phyloP scores from a whole-genome alignment of 2,113 vertebrate genomes.

The Rhadina sibilatrix region DNA sequence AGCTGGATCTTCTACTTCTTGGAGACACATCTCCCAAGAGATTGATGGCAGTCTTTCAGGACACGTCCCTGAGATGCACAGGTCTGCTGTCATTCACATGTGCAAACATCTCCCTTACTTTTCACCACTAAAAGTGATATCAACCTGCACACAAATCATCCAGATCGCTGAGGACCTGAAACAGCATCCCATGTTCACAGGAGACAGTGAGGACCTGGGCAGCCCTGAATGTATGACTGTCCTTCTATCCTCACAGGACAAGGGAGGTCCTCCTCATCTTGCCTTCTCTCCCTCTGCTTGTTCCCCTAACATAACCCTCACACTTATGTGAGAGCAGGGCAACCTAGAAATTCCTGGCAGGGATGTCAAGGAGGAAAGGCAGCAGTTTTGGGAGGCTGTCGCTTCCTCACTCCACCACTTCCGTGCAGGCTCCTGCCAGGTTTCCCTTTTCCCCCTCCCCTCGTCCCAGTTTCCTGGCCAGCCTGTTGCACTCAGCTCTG shows the following conservation, averaged over 20 bases:
- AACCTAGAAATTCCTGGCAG: background rate
- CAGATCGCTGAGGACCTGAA: background rate
- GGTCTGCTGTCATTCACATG: background rate
- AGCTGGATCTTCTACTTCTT: background rate
- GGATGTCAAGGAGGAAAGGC: background rate
- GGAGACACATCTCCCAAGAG: background rate
- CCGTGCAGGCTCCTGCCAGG: background rate
- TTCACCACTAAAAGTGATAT: background rate
- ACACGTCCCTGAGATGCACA: rapidly evolving
- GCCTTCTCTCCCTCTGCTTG: background rate
- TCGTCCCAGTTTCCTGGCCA: background rate
- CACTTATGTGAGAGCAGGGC: background rate
- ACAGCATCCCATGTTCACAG: background rate
- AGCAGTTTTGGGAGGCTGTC: background rate
- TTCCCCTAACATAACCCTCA: background rate
- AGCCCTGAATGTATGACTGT: background rate
- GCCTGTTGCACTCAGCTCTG: background rate
- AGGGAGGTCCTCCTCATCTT: background rate
- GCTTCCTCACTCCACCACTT: background rate
- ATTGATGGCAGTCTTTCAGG: background rate
- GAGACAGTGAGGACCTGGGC: background rate
- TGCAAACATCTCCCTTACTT: background rate
- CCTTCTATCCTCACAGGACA: rapidly evolving
- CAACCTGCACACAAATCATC: background rate
- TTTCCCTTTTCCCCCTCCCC: background rate